Base-by-base conservation (phyloP, 2,888 invertebrate genomes). In the Sesia apiformis region DNA sequence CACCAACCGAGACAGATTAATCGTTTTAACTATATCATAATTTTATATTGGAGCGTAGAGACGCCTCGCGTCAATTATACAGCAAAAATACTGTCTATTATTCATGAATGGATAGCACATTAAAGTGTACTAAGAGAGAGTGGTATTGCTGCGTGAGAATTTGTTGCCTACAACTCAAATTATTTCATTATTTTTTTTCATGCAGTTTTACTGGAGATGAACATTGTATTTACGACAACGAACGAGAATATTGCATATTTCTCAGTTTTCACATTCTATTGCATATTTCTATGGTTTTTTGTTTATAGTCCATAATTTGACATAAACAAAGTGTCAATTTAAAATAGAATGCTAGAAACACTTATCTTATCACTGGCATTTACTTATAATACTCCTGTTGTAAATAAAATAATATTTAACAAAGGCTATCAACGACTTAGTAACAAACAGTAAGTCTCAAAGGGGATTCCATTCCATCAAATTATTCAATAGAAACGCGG, bases 1-100 rank as follows among this genome's bases (percentile, higher is more conserved):
- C 89, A 85, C 88, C 88, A 78, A 82, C 89, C 74, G 89, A 56
- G 89, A 61, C 81, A 83, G 81, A 89, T 86, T 87, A 85, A 88
- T 88, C 83, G 86, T 75, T 83, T 83, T 81, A 82, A 83, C 81
- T 85, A 83, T 84, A 82, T 81, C 84, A 86, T 87, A 87, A 83
- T 72, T 87, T 81, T 77, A 75, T 77, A 78, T 78, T 74, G 73
- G 66, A 70, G 59, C 73, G 70, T 71, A 71, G 74, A 74, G 70
- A 69, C 66, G 70, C 71, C 68, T 65, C 62, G 74, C 78, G 88
- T 86, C 88, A 89, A 89, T 88, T 89, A 88, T 72, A 73, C 63
- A 62, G 78, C 73, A 78, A 82, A 87, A 83, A 83, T 86, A 82
- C 72, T 77, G 70, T 80, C 81, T 84, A 85, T 84, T 84, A 84